These are phyloP conservation scores for Malurus melanocephalus DNA, from an alignment of 2,113 vertebrate species.

Conservation along the genomic window DNA sequence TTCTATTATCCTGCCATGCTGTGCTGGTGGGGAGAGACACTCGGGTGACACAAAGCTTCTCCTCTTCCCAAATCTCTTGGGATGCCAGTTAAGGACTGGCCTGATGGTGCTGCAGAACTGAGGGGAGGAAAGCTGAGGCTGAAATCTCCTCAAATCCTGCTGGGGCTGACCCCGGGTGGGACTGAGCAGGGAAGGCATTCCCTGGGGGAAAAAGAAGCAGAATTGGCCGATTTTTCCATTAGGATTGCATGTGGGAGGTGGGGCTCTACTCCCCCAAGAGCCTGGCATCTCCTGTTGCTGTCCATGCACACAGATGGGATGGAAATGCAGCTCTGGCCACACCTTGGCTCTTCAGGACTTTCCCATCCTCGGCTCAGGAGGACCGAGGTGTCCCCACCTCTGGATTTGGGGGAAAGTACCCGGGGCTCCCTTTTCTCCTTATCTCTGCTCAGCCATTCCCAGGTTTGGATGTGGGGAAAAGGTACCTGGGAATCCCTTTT, in stretches of 20 bases:
- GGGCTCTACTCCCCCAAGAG: neutral
- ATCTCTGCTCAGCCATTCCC: too few relatives aligned
- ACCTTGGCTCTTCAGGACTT: neutral
- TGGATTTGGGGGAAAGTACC: accelerated
- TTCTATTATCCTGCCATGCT: neutral
- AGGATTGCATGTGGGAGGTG: accelerated
- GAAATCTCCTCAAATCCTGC: neutral
- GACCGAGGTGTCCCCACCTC: neutral
- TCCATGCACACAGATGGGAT: neutral
- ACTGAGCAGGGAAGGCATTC: neutral
- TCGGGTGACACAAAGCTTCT: neutral
- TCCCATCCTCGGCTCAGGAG: accelerated
- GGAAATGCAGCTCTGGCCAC: neutral
- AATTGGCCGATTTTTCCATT: accelerated
- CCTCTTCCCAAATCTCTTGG: neutral
- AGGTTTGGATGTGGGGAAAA: too few relatives aligned
- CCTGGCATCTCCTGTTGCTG: neutral
- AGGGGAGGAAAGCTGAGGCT: neutral
- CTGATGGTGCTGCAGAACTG: neutral
- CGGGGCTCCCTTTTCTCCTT: too few relatives aligned
- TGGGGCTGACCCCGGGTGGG: neutral
- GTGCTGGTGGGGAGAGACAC: neutral
- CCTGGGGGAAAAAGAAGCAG: neutral
- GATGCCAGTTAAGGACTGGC: neutral
- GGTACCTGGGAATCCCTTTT: too few relatives aligned